Evolutionary conservation across 2,113 vertebrate species (phyloP).

Genomic region (Butastur rufipennis): DNA sequence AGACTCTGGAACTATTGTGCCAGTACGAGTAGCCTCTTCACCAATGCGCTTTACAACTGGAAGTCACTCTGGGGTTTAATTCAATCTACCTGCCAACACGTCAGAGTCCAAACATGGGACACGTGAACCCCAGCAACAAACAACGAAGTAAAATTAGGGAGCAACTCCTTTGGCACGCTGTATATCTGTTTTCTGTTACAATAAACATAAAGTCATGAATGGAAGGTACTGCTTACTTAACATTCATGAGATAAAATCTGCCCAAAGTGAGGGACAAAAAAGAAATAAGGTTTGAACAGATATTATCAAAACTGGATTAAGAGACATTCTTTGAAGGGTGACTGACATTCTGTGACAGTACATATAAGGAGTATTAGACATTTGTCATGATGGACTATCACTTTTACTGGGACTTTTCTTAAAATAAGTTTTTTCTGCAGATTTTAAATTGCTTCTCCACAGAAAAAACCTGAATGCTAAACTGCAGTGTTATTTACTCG

Average conservation of each 20-base stretch:
- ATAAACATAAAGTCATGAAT: neutral
- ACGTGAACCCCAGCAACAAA: neutral
- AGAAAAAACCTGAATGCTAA: neutral
- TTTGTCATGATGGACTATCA: neutral
- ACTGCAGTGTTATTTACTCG: neutral
- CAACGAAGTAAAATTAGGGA: neutral
- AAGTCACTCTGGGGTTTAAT: neutral
- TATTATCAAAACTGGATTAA: neutral
- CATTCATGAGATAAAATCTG: neutral
- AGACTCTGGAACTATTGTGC: neutral
- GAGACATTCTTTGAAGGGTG: neutral
- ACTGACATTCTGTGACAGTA: neutral
- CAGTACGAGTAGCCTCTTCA: rapidly evolving
- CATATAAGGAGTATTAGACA: neutral
- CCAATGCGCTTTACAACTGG: neutral
- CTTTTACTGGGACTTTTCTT: neutral
- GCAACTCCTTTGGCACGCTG: neutral
- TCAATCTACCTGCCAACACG: neutral
- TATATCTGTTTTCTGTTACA: neutral
- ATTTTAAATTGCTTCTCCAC: neutral
- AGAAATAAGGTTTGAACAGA: neutral
- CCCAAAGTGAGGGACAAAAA: neutral
- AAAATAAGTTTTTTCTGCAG: neutral
- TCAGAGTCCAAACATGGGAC: neutral
- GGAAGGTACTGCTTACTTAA: neutral